Base-by-base conservation (phyloP, 2,888 invertebrate species). In the Lochmaea capreae region DNA sequence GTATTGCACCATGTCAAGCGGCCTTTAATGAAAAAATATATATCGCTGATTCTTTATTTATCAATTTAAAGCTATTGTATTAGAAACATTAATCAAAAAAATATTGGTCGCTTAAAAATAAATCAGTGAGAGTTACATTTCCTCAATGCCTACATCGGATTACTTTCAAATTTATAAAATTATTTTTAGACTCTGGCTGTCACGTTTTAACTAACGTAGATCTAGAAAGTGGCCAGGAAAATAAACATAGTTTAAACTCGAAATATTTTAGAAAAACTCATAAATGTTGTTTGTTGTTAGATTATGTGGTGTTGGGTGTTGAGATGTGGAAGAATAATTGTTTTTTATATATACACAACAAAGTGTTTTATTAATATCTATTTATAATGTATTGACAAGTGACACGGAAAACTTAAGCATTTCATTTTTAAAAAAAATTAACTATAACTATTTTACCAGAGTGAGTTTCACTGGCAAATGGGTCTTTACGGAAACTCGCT, bases 61-160 rank as follows among this genome's bases (percentile, higher is more conserved):
- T 33, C 33, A 5, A 33, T 33, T 33, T 33, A 33, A 33, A 5
- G 33, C 5, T 5, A 39, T 39, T 8, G 8, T 8, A 39, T 39
- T 39, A 2, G 1, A 39, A 39, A 39, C 1, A 8, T 39, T 39
- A 39, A 39, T 39, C 33, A 39, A 39, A 39, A 33, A 39, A 39
- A 39, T 39, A 39, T 8, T 39, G 0, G 33, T 39, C 33, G 9
- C 33, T 54, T 54, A 16, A 54, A 54, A 54, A 54, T 18, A 54
- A 11, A 54, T 14, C 14, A 12, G 16, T 18, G 8, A 54, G 54
- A 16, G 54, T 11, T 16, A 54, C 16, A 54, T 16, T 58, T 59
- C 67, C 26, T 59, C 14, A 42, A 57, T 67, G 49, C 67, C 46
- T 67, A 42, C 58, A 67, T 59, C 59, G 49, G 57, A 26, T 59